A percentile compares a stretch with the other conserved stretches of the same genome.
Conservation (phyloP, 2,797 vertebrate genomes). For the Alfaro cultratus region DNA sequence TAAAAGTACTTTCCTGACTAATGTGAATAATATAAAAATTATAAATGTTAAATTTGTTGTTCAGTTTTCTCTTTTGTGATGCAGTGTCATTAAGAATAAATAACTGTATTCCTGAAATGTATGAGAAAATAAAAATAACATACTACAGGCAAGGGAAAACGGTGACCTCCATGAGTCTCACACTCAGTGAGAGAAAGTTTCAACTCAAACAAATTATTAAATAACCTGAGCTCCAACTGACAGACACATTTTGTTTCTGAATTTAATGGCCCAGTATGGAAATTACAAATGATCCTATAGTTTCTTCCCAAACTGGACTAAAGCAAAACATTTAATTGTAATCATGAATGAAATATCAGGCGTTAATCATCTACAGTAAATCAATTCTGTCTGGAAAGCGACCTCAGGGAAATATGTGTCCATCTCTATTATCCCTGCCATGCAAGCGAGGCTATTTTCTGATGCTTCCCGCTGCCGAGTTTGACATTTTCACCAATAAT, state of each 20-base stretch:
- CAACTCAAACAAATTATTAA: neutral
- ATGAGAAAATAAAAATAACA: neutral
- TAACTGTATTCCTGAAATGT: neutral
- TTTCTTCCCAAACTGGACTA: neutral
- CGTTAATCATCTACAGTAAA: neutral
- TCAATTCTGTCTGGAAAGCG: neutral
- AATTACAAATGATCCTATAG: neutral
- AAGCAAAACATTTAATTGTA: neutral
- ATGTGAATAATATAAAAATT: neutral
- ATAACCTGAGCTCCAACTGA: neutral
- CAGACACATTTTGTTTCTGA: neutral
- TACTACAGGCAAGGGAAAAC: neutral
- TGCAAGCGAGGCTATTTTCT: too few relatives aligned
- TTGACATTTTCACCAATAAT: too few relatives aligned
- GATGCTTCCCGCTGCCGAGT: too few relatives aligned
- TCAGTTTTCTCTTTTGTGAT: neutral
- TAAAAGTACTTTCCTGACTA: neutral
- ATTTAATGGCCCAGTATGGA: neutral
- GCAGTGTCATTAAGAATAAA: neutral
- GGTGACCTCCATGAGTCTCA: neutral
- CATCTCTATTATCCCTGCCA: neutral
- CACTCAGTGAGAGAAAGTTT: neutral
- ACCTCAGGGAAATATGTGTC: neutral
- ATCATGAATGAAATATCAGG: neutral
- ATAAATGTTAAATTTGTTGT: neutral